Base-by-base conservation (phyloP, 2,113 vertebrate species). In the Pachypanchax playfairii region DNA sequence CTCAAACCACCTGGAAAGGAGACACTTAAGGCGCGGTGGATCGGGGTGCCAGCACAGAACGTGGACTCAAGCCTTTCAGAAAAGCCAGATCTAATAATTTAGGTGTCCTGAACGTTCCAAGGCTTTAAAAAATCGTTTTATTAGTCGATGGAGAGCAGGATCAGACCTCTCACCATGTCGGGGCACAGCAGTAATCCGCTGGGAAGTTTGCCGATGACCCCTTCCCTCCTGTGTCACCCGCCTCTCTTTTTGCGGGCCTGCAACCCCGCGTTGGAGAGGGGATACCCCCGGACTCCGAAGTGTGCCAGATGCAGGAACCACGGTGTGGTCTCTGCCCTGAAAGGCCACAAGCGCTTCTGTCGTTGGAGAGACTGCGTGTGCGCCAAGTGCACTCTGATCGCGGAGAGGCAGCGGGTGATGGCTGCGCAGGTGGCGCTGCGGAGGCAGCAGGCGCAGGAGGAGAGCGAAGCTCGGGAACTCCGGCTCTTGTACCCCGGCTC, bases 301-400 rank as follows among this genome's bases (percentile, higher is more conserved):
- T 96, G 95, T 62, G 94, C 94, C 21, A 79, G 95, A 1, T 95
- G 95, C 73, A 88, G 95, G 50, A 96, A 96, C 85, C 94, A 95
- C 76, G 95, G 95, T 26, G 93, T 94, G 2, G 93, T 96, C 8
- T 96, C 94, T 0, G 93, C 94, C n/a, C 91, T 97, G 17, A 96
- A 97, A 82, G 95, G 95, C 44, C 95, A 96, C 90, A 97, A 96
- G 77, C 94, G 95, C 66, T 93, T 94, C 77, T 96, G 95, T 17
- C 92, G 93, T 59, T 96, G 95, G 95, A 91, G 93, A 66, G 95
- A 94, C 82, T 97, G 95, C 75, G 88, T 92, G 21, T 96, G 95
- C 84, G 93, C 92, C 59, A 94, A 94, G 81, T 97, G 95, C 86
- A 92, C 94, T 0, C 90, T 97, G 53, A 95, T 96, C 6, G 94